Evolutionary conservation across 2,888 invertebrate species (phyloP).

Genomic region (Selenia dentaria): DNA sequence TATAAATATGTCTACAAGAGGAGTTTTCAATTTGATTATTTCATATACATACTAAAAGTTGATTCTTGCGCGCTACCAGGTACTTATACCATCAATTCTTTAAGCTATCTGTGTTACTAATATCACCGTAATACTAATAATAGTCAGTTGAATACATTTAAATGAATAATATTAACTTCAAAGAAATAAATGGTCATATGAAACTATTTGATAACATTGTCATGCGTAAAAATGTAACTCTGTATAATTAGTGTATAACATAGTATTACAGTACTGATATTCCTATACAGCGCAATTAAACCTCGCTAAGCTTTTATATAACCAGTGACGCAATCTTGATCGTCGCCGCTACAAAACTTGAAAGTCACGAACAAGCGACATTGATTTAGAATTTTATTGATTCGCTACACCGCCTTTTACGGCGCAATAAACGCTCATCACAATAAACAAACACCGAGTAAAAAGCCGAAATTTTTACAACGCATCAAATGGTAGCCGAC

Average conservation of each 20-base stretch:
- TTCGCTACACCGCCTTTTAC: conserved; percentile 56
- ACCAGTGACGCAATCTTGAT: conserved; percentile 17
- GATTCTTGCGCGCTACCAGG: too few species aligned
- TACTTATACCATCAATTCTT: too few species aligned
- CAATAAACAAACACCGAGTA: conserved; percentile 77
- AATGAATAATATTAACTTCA: too few species aligned
- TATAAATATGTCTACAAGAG: too few species aligned
- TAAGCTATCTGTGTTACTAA: too few species aligned
- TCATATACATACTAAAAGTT: too few species aligned
- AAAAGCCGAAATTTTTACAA: conserved; percentile 61
- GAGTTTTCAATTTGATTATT: too few species aligned
- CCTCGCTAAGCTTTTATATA: conserved; percentile 15
- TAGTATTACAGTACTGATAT: conserved; percentile 2
- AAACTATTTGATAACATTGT: too few species aligned
- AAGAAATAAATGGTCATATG: too few species aligned
- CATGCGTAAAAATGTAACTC: too few species aligned
- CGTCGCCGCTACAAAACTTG: conserved; percentile 9
- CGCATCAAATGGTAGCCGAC: conserved; percentile 77
- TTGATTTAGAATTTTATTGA: conserved; percentile 48
- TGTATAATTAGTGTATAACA: conserved; percentile 7
- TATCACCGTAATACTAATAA: too few species aligned
- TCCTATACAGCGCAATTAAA: conserved; percentile 13
- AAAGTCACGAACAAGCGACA: conserved; percentile 31
- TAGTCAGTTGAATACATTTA: too few species aligned
- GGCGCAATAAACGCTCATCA: conserved; percentile 69